Conservation (phyloP, 2,888 invertebrate species). For the Diplolepis rosae region DNA sequence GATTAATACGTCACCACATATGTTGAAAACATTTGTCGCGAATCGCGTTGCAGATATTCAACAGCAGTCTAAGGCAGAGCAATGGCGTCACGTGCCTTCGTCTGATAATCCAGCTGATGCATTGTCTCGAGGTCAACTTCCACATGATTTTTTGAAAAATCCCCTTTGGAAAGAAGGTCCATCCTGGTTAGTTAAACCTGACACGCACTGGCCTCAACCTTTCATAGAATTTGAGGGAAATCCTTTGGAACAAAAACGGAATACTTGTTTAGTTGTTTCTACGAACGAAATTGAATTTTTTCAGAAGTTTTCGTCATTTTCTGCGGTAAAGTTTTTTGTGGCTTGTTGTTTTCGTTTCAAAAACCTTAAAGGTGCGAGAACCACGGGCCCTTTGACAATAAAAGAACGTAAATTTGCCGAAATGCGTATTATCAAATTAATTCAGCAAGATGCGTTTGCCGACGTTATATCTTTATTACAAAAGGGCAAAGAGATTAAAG, state of each 20-base stretch:
- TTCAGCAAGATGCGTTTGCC: constrained; percentile 27
- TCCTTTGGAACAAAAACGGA: background rate
- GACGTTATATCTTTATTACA: background rate
- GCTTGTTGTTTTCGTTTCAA: constrained; percentile 35
- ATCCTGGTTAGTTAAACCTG: background rate
- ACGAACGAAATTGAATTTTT: constrained; percentile 9
- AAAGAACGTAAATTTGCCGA: constrained; percentile 26
- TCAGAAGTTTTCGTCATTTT: constrained; percentile 30
- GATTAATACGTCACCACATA: background rate
- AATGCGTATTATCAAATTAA: constrained; percentile 1
- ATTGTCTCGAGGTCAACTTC: background rate
- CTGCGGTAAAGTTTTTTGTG: constrained; percentile 16
- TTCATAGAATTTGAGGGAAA: background rate
- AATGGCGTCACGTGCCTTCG: background rate
- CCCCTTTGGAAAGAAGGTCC: background rate
- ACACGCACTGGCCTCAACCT: background rate
- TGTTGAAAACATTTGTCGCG: background rate
- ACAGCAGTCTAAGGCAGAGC: background rate
- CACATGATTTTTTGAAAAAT: background rate
- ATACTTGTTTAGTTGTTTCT: background rate
- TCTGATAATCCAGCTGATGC: background rate
- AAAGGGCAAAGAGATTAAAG: background rate
- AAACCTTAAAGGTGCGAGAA: background rate
- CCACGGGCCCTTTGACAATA: constrained; percentile 31
- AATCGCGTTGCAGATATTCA: background rate